Base-by-base conservation (phyloP, 1,140 invertebrate species). In the Drosophila saltans region DNA sequence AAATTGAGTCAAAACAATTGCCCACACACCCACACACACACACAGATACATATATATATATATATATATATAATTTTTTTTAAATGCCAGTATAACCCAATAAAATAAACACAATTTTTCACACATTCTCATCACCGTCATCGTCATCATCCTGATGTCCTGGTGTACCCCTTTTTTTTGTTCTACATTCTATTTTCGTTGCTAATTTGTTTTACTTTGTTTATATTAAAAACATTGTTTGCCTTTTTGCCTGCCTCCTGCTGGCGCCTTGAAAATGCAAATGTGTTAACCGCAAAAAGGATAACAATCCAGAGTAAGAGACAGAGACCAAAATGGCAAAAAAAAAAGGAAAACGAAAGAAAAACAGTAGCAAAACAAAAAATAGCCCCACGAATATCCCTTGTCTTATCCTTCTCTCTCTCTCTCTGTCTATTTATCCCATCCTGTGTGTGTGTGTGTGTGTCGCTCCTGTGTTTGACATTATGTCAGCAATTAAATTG, bases 1-100 rank as follows among this genome's bases (percentile, higher is more conserved):
- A 90, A 90, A 90, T 81, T 90, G 90, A 90, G 75, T 90, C 86
- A 90, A 90, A 89, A 89, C 85, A 88, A 88, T 88, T 89, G 86
- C 59, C 52, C 72, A 64, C 65, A 76, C 24, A 72, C 61, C 56
- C 63, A 65, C 66, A 61, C 39, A 16, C 56, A 36, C 43, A 58
- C 33, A 58, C 26, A 56, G 7, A 62, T 40, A 66, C 16, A 63
- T 39, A 66, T 43, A 60, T 40, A 64, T 11, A 63, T 45, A 69
- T 68, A 71, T 79, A 72, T 66, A 72, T 63, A 72, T 67, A 66
- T 72, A 69, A 71, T 45, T 77, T 79, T 81, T 82, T 70, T 67
- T 36, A 36, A 41, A 56, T 84, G 81, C 63, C 72, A 72, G 81
- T 81, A 89, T 89, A 83, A 81, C 69, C 52, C 72, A 78, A 72